These are phyloP conservation scores for Heterocephalus glaber DNA, from an alignment of 2,113 vertebrate species.

Conservation along the genomic window DNA sequence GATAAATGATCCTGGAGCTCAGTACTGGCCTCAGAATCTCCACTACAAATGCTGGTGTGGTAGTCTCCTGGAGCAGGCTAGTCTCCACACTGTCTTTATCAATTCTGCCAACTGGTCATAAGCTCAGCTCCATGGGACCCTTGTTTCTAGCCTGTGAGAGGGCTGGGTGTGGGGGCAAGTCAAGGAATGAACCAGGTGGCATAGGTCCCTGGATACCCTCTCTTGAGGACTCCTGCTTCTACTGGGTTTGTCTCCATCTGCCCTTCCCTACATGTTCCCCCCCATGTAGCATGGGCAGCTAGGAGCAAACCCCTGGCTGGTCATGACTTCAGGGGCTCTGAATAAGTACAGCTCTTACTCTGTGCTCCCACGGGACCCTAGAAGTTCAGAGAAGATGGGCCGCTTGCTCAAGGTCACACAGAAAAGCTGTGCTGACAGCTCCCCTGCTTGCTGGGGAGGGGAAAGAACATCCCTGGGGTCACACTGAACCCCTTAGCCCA, in stretches of 20 bases:
- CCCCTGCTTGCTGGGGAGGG: not conserved
- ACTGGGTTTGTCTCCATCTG: slow-evolving; percentile 71
- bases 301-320: not conserved
- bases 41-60: slow-evolving; percentile 50
- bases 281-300: not conserved
- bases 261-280: not conserved
- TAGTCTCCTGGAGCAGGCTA: slow-evolving; percentile 53
- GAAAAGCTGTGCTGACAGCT: not conserved
- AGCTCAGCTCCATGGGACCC: not conserved
- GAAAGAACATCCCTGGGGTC: not conserved
- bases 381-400: not conserved
- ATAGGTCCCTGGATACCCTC: slow-evolving; percentile 73
- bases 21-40: slow-evolving; percentile 53
- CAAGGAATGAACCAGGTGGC: slow-evolving; percentile 73
- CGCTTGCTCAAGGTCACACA: not conserved
- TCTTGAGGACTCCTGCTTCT: slow-evolving; percentile 78
- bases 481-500: not conserved
- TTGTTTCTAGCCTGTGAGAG: slow-evolving; percentile 68
- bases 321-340: not conserved
- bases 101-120: slow-evolving; percentile 53
- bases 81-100: slow-evolving; percentile 65
- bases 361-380: not conserved
- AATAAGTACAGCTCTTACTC: not conserved
- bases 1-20: slow-evolving; percentile 60
- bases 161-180: slow-evolving; percentile 49